phyloP scores from a whole-genome alignment of 1,140 invertebrate species.

The Trichonephila clavata region DNA sequence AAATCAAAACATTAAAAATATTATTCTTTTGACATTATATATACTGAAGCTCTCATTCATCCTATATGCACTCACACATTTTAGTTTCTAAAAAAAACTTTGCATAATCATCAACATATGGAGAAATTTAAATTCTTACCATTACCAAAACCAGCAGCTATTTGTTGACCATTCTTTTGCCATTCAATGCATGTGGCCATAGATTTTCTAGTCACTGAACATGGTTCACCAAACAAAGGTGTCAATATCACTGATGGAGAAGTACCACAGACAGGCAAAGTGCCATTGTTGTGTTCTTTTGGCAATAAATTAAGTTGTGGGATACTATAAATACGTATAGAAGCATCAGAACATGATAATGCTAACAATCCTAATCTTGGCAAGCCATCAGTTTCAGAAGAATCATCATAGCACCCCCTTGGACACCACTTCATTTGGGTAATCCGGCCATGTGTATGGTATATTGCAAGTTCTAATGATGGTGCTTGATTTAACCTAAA shows the following conservation, averaged over 20 bases:
- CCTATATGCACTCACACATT: too few relatives aligned
- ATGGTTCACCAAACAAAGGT: conserved; percentile 17
- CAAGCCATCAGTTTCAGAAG: not conserved
- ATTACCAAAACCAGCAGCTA: conserved; percentile 64
- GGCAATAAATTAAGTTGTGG: conserved; percentile 34
- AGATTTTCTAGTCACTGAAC: not conserved
- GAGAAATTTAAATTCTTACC: not conserved
- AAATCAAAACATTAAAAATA: too few relatives aligned
- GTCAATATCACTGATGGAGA: conserved; percentile 5
- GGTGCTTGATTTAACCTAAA: conserved; percentile 76
- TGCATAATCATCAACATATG: too few relatives aligned
- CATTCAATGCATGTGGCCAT: conserved; percentile 17
- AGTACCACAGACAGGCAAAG: not conserved
- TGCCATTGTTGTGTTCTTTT: not conserved
- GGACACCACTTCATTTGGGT: conserved; percentile 89
- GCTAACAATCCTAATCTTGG: conserved; percentile 86
- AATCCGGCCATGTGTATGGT: conserved; percentile 85
- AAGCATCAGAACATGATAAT: conserved; percentile 85
- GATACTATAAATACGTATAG: conserved; percentile 83
- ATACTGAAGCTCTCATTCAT: too few relatives aligned
- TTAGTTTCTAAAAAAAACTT: too few relatives aligned
- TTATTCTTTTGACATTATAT: too few relatives aligned
- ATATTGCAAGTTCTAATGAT: conserved; percentile 83
- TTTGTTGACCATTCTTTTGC: not conserved
- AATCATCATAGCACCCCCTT: conserved; percentile 82